Base-by-base conservation (phyloP, 1,140 invertebrate species). In the Pseudomyrmex pallidus region DNA sequence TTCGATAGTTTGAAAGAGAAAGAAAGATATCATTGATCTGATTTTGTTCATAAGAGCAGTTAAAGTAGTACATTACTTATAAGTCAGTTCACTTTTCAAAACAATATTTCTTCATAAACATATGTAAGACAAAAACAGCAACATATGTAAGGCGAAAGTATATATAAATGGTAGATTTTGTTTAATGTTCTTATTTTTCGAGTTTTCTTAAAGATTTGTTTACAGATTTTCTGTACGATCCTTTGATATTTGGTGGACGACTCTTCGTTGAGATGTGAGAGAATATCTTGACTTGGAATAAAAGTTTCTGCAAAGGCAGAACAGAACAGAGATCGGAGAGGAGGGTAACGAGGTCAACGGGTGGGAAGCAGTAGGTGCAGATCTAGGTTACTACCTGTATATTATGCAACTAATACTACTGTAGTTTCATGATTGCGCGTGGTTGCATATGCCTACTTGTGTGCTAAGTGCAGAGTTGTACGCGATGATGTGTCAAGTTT, bases 331-430 rank as follows among this genome's bases (percentile, higher is more conserved):
- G 78, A 62, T 46, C 74, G 66, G 35, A 35, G 35, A 80, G 63
- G 68, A 72, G 67, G 91, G 89, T 92, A 92, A 93, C 85, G 92
- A 91, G 92, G 89, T 84, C 91, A 90, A 73, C 87, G 87, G 90
- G 91, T 92, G 91, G 90, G 87, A 92, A 84, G 90, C 87, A 87
- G 86, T 88, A 90, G 89, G 91, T 89, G 90, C 88, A 89, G 88
- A 93, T 93, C 91, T 93, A 90, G 92, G 91, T 93, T 93, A 93
- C 35, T 35, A 35, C 91, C 91, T 92, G 92, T 83, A 92, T 91
- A 93, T 94, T 93, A 94, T 93, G 92, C 93, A 94, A 93, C 89
- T 91, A 90, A 91, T 83, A 91, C 88, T 54, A 78, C 72, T 85
- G 85, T 80, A 72, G 88, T 89, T 87, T 64, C 88, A 84, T 78